Evolutionary conservation across 1,140 invertebrate genomes (phyloP).

Genomic region (Drosophila lacertosa): DNA sequence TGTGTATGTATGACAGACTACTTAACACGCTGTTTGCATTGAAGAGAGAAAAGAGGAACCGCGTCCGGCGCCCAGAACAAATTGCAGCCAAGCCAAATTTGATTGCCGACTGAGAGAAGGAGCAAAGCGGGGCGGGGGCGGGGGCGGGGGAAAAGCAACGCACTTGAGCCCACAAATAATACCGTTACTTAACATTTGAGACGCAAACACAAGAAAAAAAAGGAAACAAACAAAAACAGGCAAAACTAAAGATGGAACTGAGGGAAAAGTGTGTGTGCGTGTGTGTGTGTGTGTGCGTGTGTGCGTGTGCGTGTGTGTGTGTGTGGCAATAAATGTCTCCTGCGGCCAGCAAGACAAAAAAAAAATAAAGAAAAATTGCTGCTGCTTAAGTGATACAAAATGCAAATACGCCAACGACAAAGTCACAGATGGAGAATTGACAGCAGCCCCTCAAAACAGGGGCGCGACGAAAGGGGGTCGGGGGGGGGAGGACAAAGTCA

Average conservation of each 20-base stretch:
- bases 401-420: slow-evolving; percentile 74
- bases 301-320: slow-evolving; percentile 25
- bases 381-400: slow-evolving; percentile 81
- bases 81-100: slow-evolving; percentile 63
- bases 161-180: slow-evolving; percentile 68
- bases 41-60: too few species aligned
- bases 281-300: background rate
- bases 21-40: slow-evolving; percentile 64
- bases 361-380: slow-evolving; percentile 36
- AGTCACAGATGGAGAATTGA: slow-evolving; percentile 50
- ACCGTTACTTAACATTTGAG: slow-evolving; percentile 77
- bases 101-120: slow-evolving; percentile 50
- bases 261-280: background rate
- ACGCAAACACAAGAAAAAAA: slow-evolving; percentile 48
- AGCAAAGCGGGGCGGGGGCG: background rate
- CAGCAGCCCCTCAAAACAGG: too few species aligned
- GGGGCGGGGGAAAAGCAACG: background rate
- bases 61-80: slow-evolving; percentile 25
- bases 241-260: slow-evolving; percentile 21
- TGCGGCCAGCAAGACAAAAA: slow-evolving; percentile 63
- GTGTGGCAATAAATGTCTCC: slow-evolving; percentile 71
- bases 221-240: too few species aligned
- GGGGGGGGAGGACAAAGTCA: slow-evolving; percentile 47
- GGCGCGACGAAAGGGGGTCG: too few species aligned
- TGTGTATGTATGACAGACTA: slow-evolving; percentile 47